Percentiles rank a stretch among this genome's conserved stretches.
Conservation (phyloP, 2,888 invertebrate genomes). For the Torymus auratus region DNA sequence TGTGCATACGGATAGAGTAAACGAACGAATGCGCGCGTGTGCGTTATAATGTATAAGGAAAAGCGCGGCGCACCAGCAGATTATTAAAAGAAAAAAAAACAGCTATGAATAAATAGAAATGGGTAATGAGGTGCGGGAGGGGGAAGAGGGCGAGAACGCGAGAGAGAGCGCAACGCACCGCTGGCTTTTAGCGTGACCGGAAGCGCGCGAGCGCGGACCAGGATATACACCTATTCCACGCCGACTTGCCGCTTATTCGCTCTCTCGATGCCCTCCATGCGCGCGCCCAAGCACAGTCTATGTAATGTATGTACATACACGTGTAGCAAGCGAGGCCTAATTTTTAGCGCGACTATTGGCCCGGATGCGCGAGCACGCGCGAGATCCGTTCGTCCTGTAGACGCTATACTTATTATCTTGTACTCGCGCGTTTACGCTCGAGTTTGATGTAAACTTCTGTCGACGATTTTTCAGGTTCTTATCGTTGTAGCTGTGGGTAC, state of each 20-base stretch:
- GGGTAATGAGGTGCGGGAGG: slow-evolving; percentile 14
- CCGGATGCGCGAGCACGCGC: not conserved
- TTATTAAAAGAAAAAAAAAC: slow-evolving; percentile 9
- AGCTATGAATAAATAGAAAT: slow-evolving; percentile 36
- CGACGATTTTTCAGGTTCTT: too few relatives aligned
- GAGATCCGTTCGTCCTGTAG: too few relatives aligned
- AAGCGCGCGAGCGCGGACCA: slow-evolving; percentile 32
- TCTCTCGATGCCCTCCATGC: not conserved
- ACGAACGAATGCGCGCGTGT: too few relatives aligned
- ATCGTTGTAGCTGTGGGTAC: too few relatives aligned
- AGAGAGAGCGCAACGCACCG: slow-evolving; percentile 31
- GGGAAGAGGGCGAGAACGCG: not conserved
- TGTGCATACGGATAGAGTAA: too few relatives aligned
- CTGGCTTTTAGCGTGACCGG: slow-evolving; percentile 50
- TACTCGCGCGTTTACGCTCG: too few relatives aligned
- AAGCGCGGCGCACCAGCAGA: too few relatives aligned
- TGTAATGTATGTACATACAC: too few relatives aligned
- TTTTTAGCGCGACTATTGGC: slow-evolving; percentile 9
- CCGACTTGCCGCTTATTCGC: slow-evolving; percentile 3
- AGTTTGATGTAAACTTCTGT: too few relatives aligned
- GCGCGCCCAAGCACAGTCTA: too few relatives aligned
- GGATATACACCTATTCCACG: slow-evolving; percentile 6
- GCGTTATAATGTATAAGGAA: too few relatives aligned
- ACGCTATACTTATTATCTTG: too few relatives aligned
- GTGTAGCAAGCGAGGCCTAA: not conserved